Percentiles rank a stretch among this genome's conserved stretches.
phyloP scores from a whole-genome alignment of 2,797 vertebrate genomes.

The Esox lucius region DNA sequence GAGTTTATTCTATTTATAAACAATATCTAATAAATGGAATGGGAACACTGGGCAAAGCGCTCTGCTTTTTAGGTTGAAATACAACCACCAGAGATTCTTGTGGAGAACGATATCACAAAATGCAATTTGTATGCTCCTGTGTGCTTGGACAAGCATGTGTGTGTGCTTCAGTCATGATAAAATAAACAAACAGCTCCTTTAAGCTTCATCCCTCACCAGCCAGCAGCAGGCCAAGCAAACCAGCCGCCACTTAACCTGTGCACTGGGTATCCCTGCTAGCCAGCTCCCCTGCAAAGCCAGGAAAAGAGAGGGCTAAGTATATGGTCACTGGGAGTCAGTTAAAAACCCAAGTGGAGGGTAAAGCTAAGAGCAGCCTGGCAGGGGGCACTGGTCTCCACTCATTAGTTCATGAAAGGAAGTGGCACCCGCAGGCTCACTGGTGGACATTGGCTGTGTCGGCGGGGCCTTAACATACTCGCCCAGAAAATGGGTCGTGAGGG shows the following conservation, averaged over 20 bases:
- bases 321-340: background rate
- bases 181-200: background rate
- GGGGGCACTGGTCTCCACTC: background rate
- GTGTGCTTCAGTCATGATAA: background rate
- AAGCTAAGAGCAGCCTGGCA: background rate
- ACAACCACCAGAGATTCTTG: background rate
- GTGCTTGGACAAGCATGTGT: background rate
- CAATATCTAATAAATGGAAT: conserved; percentile 76
- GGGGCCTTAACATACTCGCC: background rate
- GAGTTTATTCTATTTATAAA: conserved; percentile 76
- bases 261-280: background rate
- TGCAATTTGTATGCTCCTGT: conserved; percentile 3
- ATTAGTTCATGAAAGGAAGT: conserved; percentile 5
- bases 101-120: background rate
- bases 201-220: background rate
- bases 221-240: background rate
- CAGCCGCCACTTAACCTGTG: background rate
- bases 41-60: conserved; percentile 45
- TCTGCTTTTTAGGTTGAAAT: conserved; percentile 4
- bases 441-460: background rate
- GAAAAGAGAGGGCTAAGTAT: background rate
- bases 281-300: background rate
- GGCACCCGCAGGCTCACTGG: conserved; percentile 1
- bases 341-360: background rate
- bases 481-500: conserved; percentile 42